Evolutionary conservation across 2,797 vertebrate genomes (phyloP).

Genomic region (Sebastes vulpes): DNA sequence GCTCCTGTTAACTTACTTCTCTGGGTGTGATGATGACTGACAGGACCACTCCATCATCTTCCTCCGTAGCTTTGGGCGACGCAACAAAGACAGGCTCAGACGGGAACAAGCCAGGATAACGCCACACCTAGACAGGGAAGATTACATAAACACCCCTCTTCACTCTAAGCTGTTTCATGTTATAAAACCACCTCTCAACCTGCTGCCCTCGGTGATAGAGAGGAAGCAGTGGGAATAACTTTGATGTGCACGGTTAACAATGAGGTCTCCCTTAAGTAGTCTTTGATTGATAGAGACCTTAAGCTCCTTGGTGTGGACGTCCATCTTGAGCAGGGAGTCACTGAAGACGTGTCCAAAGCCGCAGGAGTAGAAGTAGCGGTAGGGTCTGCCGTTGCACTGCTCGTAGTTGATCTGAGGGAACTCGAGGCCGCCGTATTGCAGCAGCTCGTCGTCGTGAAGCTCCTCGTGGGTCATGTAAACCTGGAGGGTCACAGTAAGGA

Average conservation of each 20-base stretch:
- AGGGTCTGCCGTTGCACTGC: conserved; percentile 85
- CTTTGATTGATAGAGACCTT: conserved; percentile 82
- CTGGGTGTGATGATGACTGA: conserved; percentile 92
- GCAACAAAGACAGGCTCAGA: conserved; percentile 96
- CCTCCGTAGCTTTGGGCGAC: conserved; percentile 85
- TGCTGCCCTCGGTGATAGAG: not conserved
- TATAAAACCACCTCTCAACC: conserved; percentile 30
- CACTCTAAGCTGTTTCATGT: conserved; percentile 53
- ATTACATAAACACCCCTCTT: conserved; percentile 52
- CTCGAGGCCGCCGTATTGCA: conserved; percentile 90
- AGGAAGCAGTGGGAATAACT: conserved; percentile 23
- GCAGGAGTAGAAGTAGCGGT: conserved; percentile 93
- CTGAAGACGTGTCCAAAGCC: conserved; percentile 90
- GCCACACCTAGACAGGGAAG: conserved; percentile 87
- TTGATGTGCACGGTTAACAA: conserved; percentile 51
- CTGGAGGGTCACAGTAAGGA: conserved; percentile 66
- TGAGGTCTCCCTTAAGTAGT: conserved; percentile 12
- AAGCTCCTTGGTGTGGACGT: conserved; percentile 90
- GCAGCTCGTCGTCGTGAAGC: conserved; percentile 86
- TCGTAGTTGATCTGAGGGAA: conserved; percentile 95
- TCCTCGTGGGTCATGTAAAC: conserved; percentile 91
- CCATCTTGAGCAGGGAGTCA: conserved; percentile 92
- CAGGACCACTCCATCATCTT: conserved; percentile 93
- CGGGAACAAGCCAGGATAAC: conserved; percentile 91
- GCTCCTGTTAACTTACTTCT: conserved; percentile 80